Evolutionary conservation across 2,113 vertebrate genomes (phyloP), one percentile per base, ranked within the genome.

Genomic region (Nycticryphes semicollaris): DNA sequence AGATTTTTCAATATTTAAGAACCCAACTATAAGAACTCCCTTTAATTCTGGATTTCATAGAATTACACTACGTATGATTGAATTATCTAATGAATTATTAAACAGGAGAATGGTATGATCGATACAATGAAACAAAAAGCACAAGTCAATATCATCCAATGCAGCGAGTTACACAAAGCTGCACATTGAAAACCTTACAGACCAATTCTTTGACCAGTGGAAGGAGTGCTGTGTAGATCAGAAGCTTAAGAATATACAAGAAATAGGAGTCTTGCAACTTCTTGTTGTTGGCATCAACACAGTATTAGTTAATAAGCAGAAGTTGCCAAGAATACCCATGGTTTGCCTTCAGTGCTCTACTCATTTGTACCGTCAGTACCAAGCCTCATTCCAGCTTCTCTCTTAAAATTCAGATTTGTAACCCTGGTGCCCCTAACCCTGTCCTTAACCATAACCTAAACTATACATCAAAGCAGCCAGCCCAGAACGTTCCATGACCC

Each of bases 191-290:
- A 91, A 64, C 18, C 35, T 68, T 12, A 50, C 39, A 83, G 35
- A 68, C 10, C 21, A 56, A 64, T 39, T 28, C 21, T 63, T 84
- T 43, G 37, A 50, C 16, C 7, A 30, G 63, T 39, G 53, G 56
- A 17, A 8, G 20, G 16, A 88, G 37, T 0, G 0, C 21, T 3
- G 2, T 19, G 54, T 24, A 17, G 39, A 39, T 57, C 57, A 59
- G 8, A 88, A 63, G 37, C 41, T 88, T 7, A 83, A 9, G 31
- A 82, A 67, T 0, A 82, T 24, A 59, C 18, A 67, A 82, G 22
- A 77, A 89, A 14, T 21, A 33, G 70, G 27, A 43, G 7, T 22
- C 62, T 50, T 35, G 8, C 33, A 88, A 85, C 14, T 62, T 56
- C 10, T 12, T 78, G 1, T 16, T 57, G 19, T 14, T 64, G 22